Evolutionary conservation across 2,113 vertebrate genomes (phyloP).

Genomic region (Verasper variegatus): DNA sequence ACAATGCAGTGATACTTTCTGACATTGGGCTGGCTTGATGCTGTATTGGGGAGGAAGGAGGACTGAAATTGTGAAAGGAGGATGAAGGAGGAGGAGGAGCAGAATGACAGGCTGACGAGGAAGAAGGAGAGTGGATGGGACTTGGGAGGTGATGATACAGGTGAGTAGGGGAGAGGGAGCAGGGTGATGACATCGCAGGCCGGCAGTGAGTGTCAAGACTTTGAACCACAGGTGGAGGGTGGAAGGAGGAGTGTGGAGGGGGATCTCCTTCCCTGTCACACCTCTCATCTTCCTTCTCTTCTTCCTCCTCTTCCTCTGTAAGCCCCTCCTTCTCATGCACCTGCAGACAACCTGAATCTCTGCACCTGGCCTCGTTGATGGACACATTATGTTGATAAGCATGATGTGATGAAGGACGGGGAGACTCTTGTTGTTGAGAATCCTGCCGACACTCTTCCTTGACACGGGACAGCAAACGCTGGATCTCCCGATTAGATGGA

Average conservation of each 20-base stretch:
- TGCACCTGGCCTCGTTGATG: slow-evolving; percentile 8
- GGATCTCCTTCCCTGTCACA: slow-evolving; percentile 51
- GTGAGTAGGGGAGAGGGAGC: slow-evolving; percentile 83
- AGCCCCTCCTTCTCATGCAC: slow-evolving; percentile 54
- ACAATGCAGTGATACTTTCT: slow-evolving; percentile 73
- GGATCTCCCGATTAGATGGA: slow-evolving; percentile 93
- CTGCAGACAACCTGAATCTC: slow-evolving; percentile 48
- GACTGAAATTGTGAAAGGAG: slow-evolving; percentile 88
- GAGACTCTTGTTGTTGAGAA: slow-evolving; percentile 38
- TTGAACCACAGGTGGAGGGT: slow-evolving; percentile 62
- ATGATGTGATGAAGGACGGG: slow-evolving; percentile 75
- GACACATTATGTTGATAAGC: slow-evolving; percentile 76
- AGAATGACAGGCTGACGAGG: slow-evolving; percentile 83
- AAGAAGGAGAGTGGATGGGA: slow-evolving; percentile 87
- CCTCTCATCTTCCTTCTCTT: slow-evolving; percentile 38
- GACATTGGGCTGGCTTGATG: slow-evolving; percentile 88
- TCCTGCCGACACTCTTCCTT: slow-evolving; percentile 92
- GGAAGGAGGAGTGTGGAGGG: slow-evolving; percentile 70
- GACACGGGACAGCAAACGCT: slow-evolving; percentile 90
- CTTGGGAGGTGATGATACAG: slow-evolving; percentile 87
- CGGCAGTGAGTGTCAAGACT: slow-evolving; percentile 41
- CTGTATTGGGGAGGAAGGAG: slow-evolving; percentile 88
- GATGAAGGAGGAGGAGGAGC: slow-evolving; percentile 82
- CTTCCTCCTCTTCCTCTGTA: slow-evolving; percentile 58
- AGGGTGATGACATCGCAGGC: slow-evolving; percentile 26